Evolutionary conservation across 1,140 invertebrate species (phyloP).

Genomic region (Semibalanus balanoides): DNA sequence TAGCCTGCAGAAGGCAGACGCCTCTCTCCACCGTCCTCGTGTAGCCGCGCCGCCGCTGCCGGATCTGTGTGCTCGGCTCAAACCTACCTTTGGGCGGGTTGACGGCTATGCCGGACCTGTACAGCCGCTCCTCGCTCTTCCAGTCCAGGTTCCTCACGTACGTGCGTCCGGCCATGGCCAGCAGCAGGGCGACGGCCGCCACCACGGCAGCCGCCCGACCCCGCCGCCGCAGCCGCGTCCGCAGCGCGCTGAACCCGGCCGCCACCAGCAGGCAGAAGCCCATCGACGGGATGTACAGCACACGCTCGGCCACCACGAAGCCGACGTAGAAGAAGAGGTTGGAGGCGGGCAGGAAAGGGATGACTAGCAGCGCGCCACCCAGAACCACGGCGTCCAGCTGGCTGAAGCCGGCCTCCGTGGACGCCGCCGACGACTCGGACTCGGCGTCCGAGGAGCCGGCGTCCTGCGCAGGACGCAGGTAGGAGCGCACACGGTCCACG

Average conservation of each 20-base stretch:
- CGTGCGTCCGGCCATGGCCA: constrained; percentile 17
- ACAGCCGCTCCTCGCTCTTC: constrained; percentile 82
- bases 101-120: constrained; percentile 71
- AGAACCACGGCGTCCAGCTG: constrained; percentile 34
- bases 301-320: constrained; percentile 78
- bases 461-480: constrained; percentile 37
- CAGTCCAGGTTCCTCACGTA: constrained; percentile 66
- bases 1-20: background rate
- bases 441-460: constrained; percentile 42
- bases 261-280: constrained; percentile 64
- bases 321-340: constrained; percentile 72
- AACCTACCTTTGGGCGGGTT: constrained; percentile 94
- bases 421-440: constrained; percentile 44
- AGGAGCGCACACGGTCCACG: constrained; percentile 31
- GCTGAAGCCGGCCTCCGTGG: constrained; percentile 19
- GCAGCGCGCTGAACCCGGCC: constrained; percentile 42
- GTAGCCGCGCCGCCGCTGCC: background rate
- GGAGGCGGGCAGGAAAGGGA: constrained; percentile 82
- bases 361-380: constrained; percentile 49
- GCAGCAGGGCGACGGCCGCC: constrained; percentile 16
- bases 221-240: constrained; percentile 9
- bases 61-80: background rate
- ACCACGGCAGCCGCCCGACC: background rate
- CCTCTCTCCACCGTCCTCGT: no score
- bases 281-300: constrained; percentile 69